These are phyloP conservation scores for Chrysomela aeneicollis DNA, from an alignment of 2,888 invertebrate species.

Conservation along the genomic window DNA sequence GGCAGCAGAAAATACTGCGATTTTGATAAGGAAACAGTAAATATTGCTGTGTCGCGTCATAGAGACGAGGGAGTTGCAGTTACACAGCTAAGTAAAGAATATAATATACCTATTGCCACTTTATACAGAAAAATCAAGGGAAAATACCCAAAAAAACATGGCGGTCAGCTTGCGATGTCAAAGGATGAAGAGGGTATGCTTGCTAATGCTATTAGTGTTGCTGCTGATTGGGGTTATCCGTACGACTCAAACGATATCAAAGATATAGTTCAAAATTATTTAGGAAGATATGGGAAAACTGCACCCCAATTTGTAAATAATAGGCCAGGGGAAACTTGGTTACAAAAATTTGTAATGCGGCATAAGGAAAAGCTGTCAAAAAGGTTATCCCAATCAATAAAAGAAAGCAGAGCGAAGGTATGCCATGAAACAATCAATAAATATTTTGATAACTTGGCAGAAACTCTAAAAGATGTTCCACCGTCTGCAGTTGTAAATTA, in stretches of 20 bases:
- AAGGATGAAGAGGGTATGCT: background rate
- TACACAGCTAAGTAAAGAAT: too few relatives aligned
- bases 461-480: slow-evolving; percentile 25
- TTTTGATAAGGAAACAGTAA: slow-evolving; percentile 1
- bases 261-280: background rate
- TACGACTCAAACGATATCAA: background rate
- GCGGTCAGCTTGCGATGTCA: background rate
- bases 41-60: slow-evolving; percentile 5
- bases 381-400: slow-evolving; percentile 32
- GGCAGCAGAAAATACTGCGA: slow-evolving; percentile 1
- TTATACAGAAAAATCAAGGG: slow-evolving; percentile 8
- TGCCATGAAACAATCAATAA: slow-evolving; percentile 28
- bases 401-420: slow-evolving; percentile 36
- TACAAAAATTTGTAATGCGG: slow-evolving; percentile 11
- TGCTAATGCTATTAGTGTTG: too few relatives aligned
- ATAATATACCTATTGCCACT: slow-evolving; percentile 6
- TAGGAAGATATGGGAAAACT: too few relatives aligned
- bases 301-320: background rate
- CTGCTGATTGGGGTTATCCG: too few relatives aligned
- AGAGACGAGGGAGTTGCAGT: background rate
- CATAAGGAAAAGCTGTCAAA: slow-evolving; percentile 13
- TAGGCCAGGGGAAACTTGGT: slow-evolving; percentile 16
- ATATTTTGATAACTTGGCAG: slow-evolving; percentile 22
- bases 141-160: background rate
- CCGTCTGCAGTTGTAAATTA: slow-evolving; percentile 28